Conservation (phyloP, 2,113 vertebrate species). For the Phalacrocorax aristotelis region DNA sequence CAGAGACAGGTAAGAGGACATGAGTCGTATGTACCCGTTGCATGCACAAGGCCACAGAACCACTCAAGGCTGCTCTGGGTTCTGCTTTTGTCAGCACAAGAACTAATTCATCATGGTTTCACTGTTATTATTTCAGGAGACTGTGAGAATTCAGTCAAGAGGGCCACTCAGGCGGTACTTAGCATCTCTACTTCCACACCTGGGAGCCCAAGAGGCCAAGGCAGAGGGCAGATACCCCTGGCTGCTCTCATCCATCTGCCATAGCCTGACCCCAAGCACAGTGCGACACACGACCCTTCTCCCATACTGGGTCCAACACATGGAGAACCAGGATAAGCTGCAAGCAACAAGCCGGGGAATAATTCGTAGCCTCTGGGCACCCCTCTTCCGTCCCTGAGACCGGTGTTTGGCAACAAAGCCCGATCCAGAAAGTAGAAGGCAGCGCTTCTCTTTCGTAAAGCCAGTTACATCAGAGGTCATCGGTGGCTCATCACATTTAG, state of each 20-base stretch:
- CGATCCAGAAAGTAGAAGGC: not conserved
- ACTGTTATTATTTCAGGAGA: not conserved
- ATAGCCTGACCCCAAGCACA: not conserved
- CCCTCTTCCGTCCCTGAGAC: too few species aligned
- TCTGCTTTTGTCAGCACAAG: not conserved
- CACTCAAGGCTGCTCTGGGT: not conserved
- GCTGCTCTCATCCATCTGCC: not conserved
- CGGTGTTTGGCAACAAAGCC: not conserved
- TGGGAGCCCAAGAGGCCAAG: not conserved
- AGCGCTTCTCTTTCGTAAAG: not conserved
- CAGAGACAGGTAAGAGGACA: not conserved
- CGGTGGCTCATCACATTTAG: not conserved
- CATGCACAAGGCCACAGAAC: not conserved
- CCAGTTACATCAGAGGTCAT: not conserved
- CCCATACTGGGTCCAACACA: not conserved
- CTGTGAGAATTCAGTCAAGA: not conserved
- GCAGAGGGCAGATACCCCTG: not conserved
- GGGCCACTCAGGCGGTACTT: not conserved
- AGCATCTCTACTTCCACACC: not conserved
- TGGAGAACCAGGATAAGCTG: not conserved
- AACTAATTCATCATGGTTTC: not conserved
- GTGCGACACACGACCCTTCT: accelerated
- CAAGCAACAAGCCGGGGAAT: not conserved
- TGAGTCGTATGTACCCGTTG: accelerated
- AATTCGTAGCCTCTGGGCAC: not conserved